Evolutionary conservation across 1,140 invertebrate species (phyloP).

Genomic region (Zophobas atratus): DNA sequence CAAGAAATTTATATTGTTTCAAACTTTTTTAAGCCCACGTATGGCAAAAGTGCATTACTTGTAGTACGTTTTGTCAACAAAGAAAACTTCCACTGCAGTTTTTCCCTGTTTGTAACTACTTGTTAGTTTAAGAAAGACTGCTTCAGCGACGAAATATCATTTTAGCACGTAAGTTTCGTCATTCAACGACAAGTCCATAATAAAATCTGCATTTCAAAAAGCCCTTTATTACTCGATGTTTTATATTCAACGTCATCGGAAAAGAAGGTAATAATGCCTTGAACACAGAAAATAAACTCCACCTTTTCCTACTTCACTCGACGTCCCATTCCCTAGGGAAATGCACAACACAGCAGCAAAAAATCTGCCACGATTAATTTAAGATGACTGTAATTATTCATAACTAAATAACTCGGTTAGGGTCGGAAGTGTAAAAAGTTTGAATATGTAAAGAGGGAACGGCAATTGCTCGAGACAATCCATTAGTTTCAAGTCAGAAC

Average conservation of each 20-base stretch:
- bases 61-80: no score
- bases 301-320: neutral
- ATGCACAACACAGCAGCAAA: neutral
- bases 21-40: no score
- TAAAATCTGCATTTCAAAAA: neutral
- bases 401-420: conserved; percentile 34
- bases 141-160: no score
- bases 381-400: conserved; percentile 35
- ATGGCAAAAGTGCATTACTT: no score
- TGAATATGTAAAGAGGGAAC: conserved; percentile 48
- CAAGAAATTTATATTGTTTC: no score
- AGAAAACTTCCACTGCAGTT: no score
- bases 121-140: no score
- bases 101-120: no score
- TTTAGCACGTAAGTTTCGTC: no score
- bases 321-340: neutral
- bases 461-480: conserved; percentile 48
- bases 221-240: conserved; percentile 11
- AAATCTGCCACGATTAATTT: conserved; percentile 38
- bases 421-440: conserved; percentile 29
- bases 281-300: conserved; percentile 13
- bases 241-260: neutral
- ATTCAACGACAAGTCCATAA: neutral
- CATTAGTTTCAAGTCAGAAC: conserved; percentile 46
- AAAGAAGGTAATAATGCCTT: neutral